phyloP scores from a whole-genome alignment of 64 coral and sea anemone genomes.

The Actinia tenebrosa region DNA sequence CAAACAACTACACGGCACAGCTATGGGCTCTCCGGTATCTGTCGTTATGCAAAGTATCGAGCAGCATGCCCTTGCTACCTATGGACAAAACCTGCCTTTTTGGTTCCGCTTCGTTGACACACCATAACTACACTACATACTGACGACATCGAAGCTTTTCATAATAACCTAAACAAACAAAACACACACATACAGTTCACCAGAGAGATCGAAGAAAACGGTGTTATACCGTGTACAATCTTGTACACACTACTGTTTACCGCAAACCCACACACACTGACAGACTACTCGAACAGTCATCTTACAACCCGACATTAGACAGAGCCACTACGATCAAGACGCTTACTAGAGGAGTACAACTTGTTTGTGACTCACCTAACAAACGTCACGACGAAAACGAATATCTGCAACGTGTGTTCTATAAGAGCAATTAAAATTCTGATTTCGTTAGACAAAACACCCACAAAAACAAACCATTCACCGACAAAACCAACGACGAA shows the following conservation, averaged over 20 bases:
- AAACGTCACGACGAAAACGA: slow-evolving; percentile 25
- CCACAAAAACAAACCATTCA: background rate
- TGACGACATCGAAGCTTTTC: background rate
- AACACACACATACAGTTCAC: background rate
- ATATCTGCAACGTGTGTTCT: background rate
- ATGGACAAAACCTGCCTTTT: background rate
- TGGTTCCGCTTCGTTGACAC: slow-evolving; percentile 26
- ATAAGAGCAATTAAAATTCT: background rate
- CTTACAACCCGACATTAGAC: slow-evolving; percentile 53
- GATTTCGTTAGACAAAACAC: background rate
- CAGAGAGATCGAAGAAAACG: slow-evolving; percentile 1
- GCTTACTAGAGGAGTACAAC: slow-evolving; percentile 45
- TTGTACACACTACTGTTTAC: slow-evolving; percentile 30
- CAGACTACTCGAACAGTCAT: slow-evolving; percentile 52
- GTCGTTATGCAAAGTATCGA: slow-evolving; percentile 48
- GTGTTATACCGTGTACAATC: background rate
- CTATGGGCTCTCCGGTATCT: slow-evolving; percentile 37
- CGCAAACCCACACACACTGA: slow-evolving; percentile 48
- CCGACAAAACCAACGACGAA: background rate
- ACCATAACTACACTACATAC: background rate
- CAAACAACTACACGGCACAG: slow-evolving; percentile 40
- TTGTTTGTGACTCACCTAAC: slow-evolving; percentile 47
- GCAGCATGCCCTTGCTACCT: slow-evolving; percentile 11
- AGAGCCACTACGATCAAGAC: slow-evolving; percentile 37
- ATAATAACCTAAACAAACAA: background rate